Evolutionary conservation across 2,888 invertebrate species (phyloP), one percentile per base, ranked within the genome.

Genomic region (Neelides folsomi): DNA sequence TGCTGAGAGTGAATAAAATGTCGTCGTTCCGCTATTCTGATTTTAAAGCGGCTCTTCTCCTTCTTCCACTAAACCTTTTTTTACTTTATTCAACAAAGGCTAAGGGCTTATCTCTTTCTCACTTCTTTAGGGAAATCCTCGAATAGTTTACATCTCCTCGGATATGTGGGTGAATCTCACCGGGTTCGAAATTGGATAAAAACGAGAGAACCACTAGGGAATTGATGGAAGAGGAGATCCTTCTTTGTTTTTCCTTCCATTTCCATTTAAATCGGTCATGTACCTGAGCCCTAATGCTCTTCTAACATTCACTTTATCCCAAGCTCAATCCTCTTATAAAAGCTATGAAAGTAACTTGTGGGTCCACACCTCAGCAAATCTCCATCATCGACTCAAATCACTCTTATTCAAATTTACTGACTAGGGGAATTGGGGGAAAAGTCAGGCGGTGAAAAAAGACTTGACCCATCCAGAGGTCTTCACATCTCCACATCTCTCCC

Each of bases 241-340:
- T 45, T 53, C 18, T 19, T 45, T 47, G 48, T 52, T 43, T 45
- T 36, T 35, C 47, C 53, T 49, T 53, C 53, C 50, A 53, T 53
- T 50, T 50, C 53, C 53, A 53, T 53, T 53, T 53, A 53, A 53
- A 53, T 53, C 53, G 50, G 47, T 53, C 53, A 37, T 37, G 49
- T 37, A 37, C 49, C 19, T 49, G 42, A 43, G 42, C 42, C 37
- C 49, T 27, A 36, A 43, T 13, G n/a, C 38, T 37, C 20, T 10
- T 37, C 12, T 9, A 43, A 35, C n/a, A 49, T 48, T 27, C 27
- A 27, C 40, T 40, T 48, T 42, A 15, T 41, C 18, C 49, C 13
- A 13, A 40, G 34, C 49, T 37, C 49, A 42, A 20, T 49, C 20
- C 18, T 35, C 34, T 27, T 27, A 27, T 27, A 27, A 27, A 27